A percentile compares a stretch with the other conserved stretches of the same genome.
Conservation (phyloP, 2,113 vertebrate genomes). For the Ageneiosus marmoratus region DNA sequence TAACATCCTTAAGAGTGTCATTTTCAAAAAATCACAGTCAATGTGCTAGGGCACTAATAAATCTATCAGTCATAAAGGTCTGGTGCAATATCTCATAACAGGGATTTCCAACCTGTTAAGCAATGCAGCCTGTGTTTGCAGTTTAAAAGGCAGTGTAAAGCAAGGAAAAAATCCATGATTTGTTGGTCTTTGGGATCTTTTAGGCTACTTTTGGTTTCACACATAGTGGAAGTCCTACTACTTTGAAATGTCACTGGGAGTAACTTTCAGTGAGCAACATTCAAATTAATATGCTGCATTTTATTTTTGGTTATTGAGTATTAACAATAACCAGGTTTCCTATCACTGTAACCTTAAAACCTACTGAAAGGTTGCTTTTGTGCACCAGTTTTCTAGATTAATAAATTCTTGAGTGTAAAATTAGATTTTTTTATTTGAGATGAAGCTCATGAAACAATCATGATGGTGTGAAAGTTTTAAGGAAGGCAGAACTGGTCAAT, state of each 20-base stretch:
- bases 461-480: neutral
- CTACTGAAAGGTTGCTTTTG: neutral
- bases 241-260: neutral
- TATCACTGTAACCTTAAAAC: neutral
- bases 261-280: neutral
- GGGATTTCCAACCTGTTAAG: neutral
- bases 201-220: neutral
- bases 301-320: neutral
- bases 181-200: neutral
- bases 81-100: constrained; percentile 8
- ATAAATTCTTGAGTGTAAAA: neutral
- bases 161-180: neutral
- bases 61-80: constrained; percentile 10
- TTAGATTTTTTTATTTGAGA: neutral
- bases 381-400: neutral
- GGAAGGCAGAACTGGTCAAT: neutral
- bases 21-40: constrained; percentile 7
- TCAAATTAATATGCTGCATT: neutral
- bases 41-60: constrained; percentile 17
- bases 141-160: neutral
- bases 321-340: neutral
- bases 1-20: constrained; percentile 14
- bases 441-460: neutral
- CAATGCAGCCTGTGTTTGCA: neutral
- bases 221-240: neutral